phyloP scores from a whole-genome alignment of 2,888 invertebrate genomes.

The Aspidiotus destructor region DNA sequence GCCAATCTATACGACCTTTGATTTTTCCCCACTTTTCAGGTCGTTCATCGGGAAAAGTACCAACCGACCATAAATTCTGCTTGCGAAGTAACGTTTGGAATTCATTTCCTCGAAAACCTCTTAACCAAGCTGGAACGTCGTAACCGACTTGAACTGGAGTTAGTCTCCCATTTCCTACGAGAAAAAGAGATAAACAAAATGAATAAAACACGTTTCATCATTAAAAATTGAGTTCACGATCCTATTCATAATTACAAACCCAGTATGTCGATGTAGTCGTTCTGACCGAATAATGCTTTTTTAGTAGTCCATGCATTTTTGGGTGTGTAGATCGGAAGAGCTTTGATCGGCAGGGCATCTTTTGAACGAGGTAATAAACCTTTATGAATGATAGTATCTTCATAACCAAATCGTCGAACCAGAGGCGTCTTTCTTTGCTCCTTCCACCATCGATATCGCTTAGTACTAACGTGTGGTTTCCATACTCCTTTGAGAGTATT shows the following conservation, averaged over 20 bases:
- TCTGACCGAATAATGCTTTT: constrained; percentile 81
- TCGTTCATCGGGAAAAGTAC: constrained; percentile 51
- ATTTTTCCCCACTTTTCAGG: constrained; percentile 72
- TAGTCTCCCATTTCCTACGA: constrained; percentile 54
- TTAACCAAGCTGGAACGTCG: constrained; percentile 77
- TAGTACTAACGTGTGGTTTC: constrained; percentile 28
- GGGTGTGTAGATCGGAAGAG: constrained; percentile 58
- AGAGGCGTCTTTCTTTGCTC: constrained; percentile 33
- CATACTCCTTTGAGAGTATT: constrained; percentile 5
- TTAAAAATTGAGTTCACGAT: no score
- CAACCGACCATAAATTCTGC: constrained; percentile 53
- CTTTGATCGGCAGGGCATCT: constrained; percentile 45
- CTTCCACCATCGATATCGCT: constrained; percentile 36
- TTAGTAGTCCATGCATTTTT: constrained; percentile 64
- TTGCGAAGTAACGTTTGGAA: constrained; percentile 67
- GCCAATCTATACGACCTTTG: constrained; percentile 59
- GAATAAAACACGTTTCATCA: neutral
- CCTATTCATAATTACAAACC: constrained; percentile 41
- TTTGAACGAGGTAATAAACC: constrained; percentile 62
- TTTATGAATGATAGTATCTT: constrained; percentile 43
- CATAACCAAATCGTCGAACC: constrained; percentile 60
- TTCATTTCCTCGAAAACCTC: constrained; percentile 80
- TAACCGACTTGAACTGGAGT: constrained; percentile 80
- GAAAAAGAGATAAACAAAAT: neutral
- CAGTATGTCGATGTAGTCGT: constrained; percentile 93